Evolutionary conservation across 2,888 invertebrate genomes (phyloP).

Genomic region (Meteorus colon): DNA sequence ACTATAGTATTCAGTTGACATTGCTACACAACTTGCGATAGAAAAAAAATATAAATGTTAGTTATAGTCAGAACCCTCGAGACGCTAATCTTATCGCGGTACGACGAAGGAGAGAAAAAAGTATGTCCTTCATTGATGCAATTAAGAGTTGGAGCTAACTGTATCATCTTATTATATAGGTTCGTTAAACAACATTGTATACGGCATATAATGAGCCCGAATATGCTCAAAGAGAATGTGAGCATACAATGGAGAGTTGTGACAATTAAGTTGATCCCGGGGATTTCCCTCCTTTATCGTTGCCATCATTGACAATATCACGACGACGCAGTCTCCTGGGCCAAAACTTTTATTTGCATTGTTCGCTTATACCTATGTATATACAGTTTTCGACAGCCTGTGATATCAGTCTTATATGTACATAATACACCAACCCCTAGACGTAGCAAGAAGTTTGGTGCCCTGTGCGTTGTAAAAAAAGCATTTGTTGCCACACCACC

Average conservation of each 20-base stretch:
- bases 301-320: conserved; percentile 2
- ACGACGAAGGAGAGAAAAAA: no score
- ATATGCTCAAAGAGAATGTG: conserved; percentile 3
- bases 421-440: conserved; percentile 5
- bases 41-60: no score
- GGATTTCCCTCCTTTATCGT: neutral
- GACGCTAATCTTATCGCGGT: no score
- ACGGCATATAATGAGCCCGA: neutral
- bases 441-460: conserved; percentile 30
- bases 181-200: conserved; percentile 6
- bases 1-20: no score
- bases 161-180: neutral
- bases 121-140: neutral
- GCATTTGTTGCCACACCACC: conserved; percentile 24
- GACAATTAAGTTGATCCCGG: neutral
- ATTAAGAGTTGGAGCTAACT: neutral
- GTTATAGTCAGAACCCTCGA: no score
- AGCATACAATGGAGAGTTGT: neutral
- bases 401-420: conserved; percentile 31
- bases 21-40: no score
- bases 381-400: conserved; percentile 6
- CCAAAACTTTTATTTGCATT: conserved; percentile 21
- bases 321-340: neutral
- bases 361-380: conserved; percentile 13
- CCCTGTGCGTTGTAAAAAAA: neutral